These are phyloP conservation scores for Hemicrepidius hirtus DNA, from an alignment of 2,888 invertebrate species.

Conservation along the genomic window DNA sequence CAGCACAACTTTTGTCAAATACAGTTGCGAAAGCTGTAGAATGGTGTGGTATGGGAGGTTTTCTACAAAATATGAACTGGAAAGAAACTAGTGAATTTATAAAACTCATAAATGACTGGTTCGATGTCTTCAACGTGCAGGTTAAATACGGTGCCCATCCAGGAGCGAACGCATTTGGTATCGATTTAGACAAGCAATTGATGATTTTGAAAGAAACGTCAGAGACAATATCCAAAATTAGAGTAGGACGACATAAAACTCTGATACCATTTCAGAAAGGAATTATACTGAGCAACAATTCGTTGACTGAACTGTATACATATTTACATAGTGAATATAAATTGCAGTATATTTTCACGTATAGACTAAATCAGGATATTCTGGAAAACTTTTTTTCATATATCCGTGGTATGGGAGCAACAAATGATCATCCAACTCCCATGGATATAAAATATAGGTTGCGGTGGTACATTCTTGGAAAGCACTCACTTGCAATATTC, in stretches of 20 bases:
- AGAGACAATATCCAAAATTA: slow-evolving; percentile 35
- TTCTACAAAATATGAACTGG: slow-evolving; percentile 33
- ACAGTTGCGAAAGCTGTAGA: slow-evolving; percentile 43
- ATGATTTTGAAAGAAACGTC: slow-evolving; percentile 35
- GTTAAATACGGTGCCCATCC: slow-evolving; percentile 29
- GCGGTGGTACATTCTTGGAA: slow-evolving; percentile 32
- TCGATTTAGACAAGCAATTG: slow-evolving; percentile 52
- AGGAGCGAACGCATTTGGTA: slow-evolving; percentile 52
- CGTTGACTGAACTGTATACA: slow-evolving; percentile 2
- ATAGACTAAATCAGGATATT: background rate
- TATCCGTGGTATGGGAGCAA: slow-evolving; percentile 13
- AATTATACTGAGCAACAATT: slow-evolving; percentile 12
- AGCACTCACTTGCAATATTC: slow-evolving; percentile 29
- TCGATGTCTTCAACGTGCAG: slow-evolving; percentile 30
- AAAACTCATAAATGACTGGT: slow-evolving; percentile 38
- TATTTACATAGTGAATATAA: slow-evolving; percentile 20
- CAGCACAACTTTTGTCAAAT: slow-evolving; percentile 46
- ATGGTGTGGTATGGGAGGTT: slow-evolving; percentile 43
- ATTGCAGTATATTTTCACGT: background rate
- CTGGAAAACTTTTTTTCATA: no score
- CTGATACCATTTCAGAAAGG: slow-evolving; percentile 47
- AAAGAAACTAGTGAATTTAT: slow-evolving; percentile 44
- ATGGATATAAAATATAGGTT: slow-evolving; percentile 23
- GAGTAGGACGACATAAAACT: slow-evolving; percentile 51
- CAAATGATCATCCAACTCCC: slow-evolving; percentile 24